Conservation (phyloP, 2,888 invertebrate species). For the Patella depressa region DNA sequence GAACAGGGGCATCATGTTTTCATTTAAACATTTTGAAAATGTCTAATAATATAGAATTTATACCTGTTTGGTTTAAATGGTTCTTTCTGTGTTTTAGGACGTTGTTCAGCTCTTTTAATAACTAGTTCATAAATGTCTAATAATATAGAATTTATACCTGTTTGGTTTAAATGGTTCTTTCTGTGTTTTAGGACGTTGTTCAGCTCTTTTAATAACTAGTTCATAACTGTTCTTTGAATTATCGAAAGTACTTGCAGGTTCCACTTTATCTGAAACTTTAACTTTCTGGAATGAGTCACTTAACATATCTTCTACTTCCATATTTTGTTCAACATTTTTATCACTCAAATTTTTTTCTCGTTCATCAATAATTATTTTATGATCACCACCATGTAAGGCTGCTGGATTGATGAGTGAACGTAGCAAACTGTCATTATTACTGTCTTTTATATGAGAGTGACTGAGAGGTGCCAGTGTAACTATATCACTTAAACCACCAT, state of each 20-base stretch:
- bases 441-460: no score
- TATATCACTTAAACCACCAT: neutral
- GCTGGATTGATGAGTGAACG: neutral
- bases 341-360: neutral
- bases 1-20: no score
- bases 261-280: neutral
- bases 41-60: no score
- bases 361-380: neutral
- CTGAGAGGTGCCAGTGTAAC: neutral
- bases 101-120: slow-evolving; percentile 15
- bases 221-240: slow-evolving; percentile 18
- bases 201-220: slow-evolving; percentile 15
- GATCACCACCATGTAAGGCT: neutral
- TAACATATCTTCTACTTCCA: neutral
- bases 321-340: neutral
- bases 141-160: slow-evolving; percentile 13
- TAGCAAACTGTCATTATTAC: neutral
- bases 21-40: no score
- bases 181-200: slow-evolving; percentile 11
- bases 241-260: neutral
- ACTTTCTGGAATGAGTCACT: neutral
- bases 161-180: slow-evolving; percentile 20
- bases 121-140: slow-evolving; percentile 23
- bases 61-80: slow-evolving; percentile 26
- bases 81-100: neutral